Evolutionary conservation across 2,113 vertebrate species (phyloP), one percentile per base, ranked within the genome.

Genomic region (Probosciger aterrimus): DNA sequence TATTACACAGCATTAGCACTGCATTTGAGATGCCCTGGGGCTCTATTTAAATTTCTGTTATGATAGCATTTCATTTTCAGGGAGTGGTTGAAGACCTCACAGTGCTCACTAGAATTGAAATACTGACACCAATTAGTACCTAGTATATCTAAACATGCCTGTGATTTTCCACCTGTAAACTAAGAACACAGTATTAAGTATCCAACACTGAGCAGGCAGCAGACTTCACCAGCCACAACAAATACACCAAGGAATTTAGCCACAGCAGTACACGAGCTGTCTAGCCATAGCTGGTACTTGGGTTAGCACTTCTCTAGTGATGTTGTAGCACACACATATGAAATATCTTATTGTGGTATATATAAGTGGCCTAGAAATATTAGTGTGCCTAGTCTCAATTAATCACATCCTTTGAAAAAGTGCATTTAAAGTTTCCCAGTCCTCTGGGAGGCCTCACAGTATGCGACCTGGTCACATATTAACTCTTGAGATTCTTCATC

Each of bases 271-370:
- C 18, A 7, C 6, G 43, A 81, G 28, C 43, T 68, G 18, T 14
- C 24, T 8, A 59, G 25, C 22, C 62, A 46, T 4, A 53, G n/a
- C 44, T 65, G 11, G 18, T 50, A 19, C 39, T 65, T 80, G 8
- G 7, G 24, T 55, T 43, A 57, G 19, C 23, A 65, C 33, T 52
- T 84, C 60, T 50, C 19, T 81, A 4, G 20, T 43, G 59, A 20
- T 0, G 0, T 4, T 41, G 31, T 27, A 20, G 24, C 33, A 52
- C 59, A 91, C 16, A 62, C n/a, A 47, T 2, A 9, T 1, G 6
- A n/a, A 53, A 91, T 65, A 6, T 16, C 18, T 64, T 70, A 49
- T 5, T 28, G 19, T 31, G 41, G 13, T 41, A 41, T 41, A 55
- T 53, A 35, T 27, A 35, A 65, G 10, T 13, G 31, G 14, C 33